phyloP scores from a whole-genome alignment of 2,888 invertebrate species.

The Phyllotreta cruciferae region DNA sequence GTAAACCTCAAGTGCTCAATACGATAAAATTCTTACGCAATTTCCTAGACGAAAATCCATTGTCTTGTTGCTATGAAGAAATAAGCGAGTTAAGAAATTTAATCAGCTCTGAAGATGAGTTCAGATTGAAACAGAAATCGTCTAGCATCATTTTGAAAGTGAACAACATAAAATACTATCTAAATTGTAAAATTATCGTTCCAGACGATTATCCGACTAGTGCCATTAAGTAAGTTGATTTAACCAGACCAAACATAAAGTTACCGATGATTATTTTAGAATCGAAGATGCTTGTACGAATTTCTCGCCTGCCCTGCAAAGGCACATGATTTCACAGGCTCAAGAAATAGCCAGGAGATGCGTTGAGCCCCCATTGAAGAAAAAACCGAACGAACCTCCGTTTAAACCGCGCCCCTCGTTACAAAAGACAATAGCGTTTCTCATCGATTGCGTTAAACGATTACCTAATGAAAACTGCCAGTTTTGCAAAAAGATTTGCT shows the following conservation, averaged over 20 bases:
- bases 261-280: slow-evolving; percentile 54
- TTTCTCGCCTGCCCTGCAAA: slow-evolving; percentile 68
- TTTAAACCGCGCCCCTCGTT: slow-evolving; percentile 72
- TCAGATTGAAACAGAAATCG: slow-evolving; percentile 72
- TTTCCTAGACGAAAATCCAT: slow-evolving; percentile 73
- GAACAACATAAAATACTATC: slow-evolving; percentile 67
- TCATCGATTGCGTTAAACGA: slow-evolving; percentile 68
- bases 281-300: slow-evolving; percentile 69
- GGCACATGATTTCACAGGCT: slow-evolving; percentile 70
- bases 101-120: slow-evolving; percentile 62
- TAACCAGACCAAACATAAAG: not conserved
- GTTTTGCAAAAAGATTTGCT: slow-evolving; percentile 67
- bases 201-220: slow-evolving; percentile 71
- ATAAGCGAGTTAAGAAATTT: slow-evolving; percentile 67
- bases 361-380: slow-evolving; percentile 71
- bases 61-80: slow-evolving; percentile 77
- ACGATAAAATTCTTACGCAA: slow-evolving; percentile 68
- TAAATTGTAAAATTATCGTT: slow-evolving; percentile 66
- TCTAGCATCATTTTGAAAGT: slow-evolving; percentile 67
- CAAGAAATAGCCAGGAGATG: slow-evolving; percentile 73
- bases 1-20: slow-evolving; percentile 68
- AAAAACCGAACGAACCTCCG: slow-evolving; percentile 62
- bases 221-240: slow-evolving; percentile 61
- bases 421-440: slow-evolving; percentile 66
- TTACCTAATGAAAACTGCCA: slow-evolving; percentile 71